Conservation (phyloP, 2,797 vertebrate species). For the Aulostomus chinensis region DNA sequence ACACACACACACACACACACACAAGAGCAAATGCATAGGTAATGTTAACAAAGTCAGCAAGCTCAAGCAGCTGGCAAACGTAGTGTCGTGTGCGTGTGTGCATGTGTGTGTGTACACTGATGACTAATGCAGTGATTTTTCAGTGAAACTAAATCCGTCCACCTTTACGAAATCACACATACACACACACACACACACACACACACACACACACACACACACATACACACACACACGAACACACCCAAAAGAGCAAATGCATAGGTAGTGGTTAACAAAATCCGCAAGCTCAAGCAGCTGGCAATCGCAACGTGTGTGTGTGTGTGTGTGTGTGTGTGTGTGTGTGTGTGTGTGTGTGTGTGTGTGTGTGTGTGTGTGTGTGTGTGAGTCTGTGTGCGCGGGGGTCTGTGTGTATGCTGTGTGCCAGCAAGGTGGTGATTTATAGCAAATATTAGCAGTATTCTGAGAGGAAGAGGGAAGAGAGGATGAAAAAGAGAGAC, state of each 20-base stretch:
- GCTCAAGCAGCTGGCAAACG: too few species aligned
- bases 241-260: too few species aligned
- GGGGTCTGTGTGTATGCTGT: background rate
- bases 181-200: background rate
- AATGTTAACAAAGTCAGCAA: too few species aligned
- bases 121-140: constrained; percentile 31
- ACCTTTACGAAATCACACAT: constrained; percentile 14
- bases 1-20: too few species aligned
- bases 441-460: constrained; percentile 61
- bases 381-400: background rate
- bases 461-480: constrained; percentile 26
- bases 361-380: constrained; percentile 4
- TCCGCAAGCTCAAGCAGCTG: too few species aligned
- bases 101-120: too few species aligned
- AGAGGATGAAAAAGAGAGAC: constrained; percentile 15
- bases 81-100: too few species aligned
- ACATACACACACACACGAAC: background rate
- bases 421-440: constrained; percentile 43
- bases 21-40: too few species aligned
- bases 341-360: constrained; percentile 1
- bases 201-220: background rate
- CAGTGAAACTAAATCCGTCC: constrained; percentile 13
- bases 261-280: too few species aligned
- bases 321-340: background rate
- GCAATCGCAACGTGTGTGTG: constrained; percentile 12